These are phyloP conservation scores for Frieseomelitta varia DNA, from an alignment of 1,140 invertebrate genomes.

Conservation along the genomic window DNA sequence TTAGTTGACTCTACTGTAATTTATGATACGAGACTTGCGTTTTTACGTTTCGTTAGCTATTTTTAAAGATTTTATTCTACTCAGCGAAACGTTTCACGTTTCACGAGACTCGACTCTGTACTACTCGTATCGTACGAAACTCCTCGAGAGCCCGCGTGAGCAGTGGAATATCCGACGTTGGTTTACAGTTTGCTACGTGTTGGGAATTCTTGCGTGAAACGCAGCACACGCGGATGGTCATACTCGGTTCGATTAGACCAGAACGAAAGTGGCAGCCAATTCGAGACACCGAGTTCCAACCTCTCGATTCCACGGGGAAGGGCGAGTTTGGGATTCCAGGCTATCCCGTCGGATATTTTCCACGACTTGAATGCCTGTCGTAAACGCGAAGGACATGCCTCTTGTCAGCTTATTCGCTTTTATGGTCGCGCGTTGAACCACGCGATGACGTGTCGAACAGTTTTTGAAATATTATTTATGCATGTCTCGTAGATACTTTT, in stretches of 20 bases:
- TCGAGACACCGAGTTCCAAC: background rate
- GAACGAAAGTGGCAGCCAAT: background rate
- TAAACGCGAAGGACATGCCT: background rate
- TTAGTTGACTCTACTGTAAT: no score
- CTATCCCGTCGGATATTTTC: slow-evolving; percentile 4
- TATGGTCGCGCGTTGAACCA: background rate
- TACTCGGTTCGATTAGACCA: background rate
- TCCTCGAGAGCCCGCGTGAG: background rate
- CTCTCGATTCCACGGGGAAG: background rate
- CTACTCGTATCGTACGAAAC: background rate
- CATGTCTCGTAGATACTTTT: background rate
- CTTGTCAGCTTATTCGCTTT: background rate
- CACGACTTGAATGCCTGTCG: background rate
- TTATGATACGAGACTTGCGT: no score
- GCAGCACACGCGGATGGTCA: background rate
- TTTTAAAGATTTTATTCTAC: background rate
- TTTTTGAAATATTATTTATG: no score
- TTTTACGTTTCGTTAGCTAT: no score
- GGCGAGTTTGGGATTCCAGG: background rate
- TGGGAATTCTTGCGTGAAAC: slow-evolving; percentile 5
- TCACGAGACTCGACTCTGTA: no score
- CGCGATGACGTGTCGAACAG: background rate
- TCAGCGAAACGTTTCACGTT: background rate
- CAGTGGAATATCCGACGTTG: background rate
- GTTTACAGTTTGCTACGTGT: background rate